A percentile compares a stretch with the other conserved stretches of the same genome.
These are phyloP conservation scores for Neoniphon sammara DNA, from an alignment of 2,797 vertebrate species.

Conservation along the genomic window DNA sequence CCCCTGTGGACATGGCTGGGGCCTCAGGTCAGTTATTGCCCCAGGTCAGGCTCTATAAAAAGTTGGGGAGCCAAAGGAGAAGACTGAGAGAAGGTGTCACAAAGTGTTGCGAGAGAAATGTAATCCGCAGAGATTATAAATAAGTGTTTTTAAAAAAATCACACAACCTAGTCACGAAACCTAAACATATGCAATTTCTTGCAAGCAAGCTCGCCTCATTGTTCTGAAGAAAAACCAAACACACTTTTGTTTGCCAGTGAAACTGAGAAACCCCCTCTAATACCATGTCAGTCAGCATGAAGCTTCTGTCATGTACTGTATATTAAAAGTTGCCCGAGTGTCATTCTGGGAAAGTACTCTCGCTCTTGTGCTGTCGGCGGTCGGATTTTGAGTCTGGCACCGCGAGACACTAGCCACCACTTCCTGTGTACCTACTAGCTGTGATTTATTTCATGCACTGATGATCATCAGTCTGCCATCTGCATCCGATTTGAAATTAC, in stretches of 20 bases:
- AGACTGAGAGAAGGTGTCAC: too few relatives aligned
- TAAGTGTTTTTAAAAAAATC: too few relatives aligned
- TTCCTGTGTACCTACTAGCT: constrained; percentile 70
- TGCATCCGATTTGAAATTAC: constrained; percentile 49
- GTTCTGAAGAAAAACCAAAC: constrained; percentile 48
- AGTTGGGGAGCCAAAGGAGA: constrained; percentile 17
- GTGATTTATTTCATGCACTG: constrained; percentile 75
- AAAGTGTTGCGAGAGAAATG: too few relatives aligned
- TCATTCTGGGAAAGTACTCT: constrained; percentile 62
- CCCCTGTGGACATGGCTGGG: not conserved
- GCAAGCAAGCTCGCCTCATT: not conserved
- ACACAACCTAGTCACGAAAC: not conserved
- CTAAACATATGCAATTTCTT: not conserved
- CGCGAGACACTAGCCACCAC: constrained; percentile 57
- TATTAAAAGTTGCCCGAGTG: constrained; percentile 37
- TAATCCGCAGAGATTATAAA: too few relatives aligned
- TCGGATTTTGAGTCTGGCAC: constrained; percentile 8
- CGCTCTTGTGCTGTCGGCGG: not conserved
- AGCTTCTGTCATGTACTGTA: constrained; percentile 31
- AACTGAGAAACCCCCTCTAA: constrained; percentile 72
- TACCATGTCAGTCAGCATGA: constrained; percentile 35
- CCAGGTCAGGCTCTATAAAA: constrained; percentile 34
- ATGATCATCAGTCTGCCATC: constrained; percentile 22
- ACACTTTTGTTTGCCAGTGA: constrained; percentile 23
- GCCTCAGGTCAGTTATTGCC: constrained; percentile 50